These are phyloP conservation scores for Nymphalis urticae DNA, from an alignment of 2,888 invertebrate genomes.

Conservation along the genomic window DNA sequence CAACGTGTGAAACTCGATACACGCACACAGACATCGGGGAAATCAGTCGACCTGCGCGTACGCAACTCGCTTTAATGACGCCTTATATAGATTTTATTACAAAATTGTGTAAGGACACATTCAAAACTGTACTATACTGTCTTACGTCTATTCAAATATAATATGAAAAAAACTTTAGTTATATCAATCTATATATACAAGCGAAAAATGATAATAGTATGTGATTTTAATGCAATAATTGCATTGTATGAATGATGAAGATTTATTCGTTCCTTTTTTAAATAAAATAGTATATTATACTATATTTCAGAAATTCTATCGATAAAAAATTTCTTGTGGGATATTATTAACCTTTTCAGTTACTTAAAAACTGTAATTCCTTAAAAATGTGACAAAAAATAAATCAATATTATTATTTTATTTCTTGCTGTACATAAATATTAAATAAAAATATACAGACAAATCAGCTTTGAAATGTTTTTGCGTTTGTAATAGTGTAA, in stretches of 20 bases:
- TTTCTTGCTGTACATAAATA: too few species aligned
- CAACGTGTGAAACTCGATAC: conserved; percentile 57
- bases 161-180: neutral
- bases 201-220: neutral
- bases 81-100: conserved; percentile 30
- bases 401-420: neutral
- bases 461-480: too few species aligned
- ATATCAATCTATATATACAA: conserved; percentile 3
- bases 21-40: conserved; percentile 53
- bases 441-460: too few species aligned
- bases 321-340: too few species aligned
- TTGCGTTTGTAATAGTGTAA: too few species aligned
- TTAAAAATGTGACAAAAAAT: conserved; percentile 12
- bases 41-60: conserved; percentile 51
- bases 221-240: conserved; percentile 15
- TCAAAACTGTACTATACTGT: neutral
- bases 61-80: conserved; percentile 38
- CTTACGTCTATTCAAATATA: neutral
- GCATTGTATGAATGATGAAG: neutral
- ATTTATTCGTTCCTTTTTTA: neutral
- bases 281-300: neutral
- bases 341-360: too few species aligned
- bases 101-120: conserved; percentile 1
- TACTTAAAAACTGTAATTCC: neutral
- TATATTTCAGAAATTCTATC: conserved; percentile 13